Evolutionary conservation across 2,888 invertebrate species (phyloP).

Genomic region (Apantesis nais): DNA sequence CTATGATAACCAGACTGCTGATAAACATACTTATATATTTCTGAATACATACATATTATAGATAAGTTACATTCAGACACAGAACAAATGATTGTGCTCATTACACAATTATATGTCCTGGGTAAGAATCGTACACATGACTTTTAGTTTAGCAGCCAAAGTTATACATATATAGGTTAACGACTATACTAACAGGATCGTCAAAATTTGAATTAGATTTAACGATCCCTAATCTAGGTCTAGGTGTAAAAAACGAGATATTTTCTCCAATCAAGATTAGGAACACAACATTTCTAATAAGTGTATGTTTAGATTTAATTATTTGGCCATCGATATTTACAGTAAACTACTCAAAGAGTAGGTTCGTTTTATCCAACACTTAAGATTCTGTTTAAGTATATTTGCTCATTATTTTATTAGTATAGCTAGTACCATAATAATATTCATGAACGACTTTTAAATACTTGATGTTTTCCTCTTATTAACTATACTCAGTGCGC

Average conservation of each 20-base stretch:
- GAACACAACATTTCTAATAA: neutral
- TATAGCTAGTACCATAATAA: neutral
- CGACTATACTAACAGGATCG: too few relatives aligned
- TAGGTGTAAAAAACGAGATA: neutral
- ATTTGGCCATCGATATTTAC: neutral
- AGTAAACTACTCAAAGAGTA: neutral
- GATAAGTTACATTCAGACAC: too few relatives aligned
- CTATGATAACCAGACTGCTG: too few relatives aligned
- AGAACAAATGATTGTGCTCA: too few relatives aligned
- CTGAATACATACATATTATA: too few relatives aligned
- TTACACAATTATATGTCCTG: too few relatives aligned
- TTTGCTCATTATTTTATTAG: neutral
- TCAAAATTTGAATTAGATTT: too few relatives aligned
- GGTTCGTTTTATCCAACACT: neutral
- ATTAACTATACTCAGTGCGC: neutral
- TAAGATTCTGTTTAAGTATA: neutral
- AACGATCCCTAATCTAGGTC: neutral
- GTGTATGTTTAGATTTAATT: neutral
- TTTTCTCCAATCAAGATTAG: neutral
- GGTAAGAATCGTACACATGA: too few relatives aligned
- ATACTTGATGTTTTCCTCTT: neutral
- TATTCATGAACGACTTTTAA: neutral
- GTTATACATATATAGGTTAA: too few relatives aligned
- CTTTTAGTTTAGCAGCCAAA: too few relatives aligned
- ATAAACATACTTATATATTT: too few relatives aligned